Evolutionary conservation across 2,797 vertebrate species (phyloP), one percentile per base, ranked within the genome.

Genomic region (Acanthornis magna): DNA sequence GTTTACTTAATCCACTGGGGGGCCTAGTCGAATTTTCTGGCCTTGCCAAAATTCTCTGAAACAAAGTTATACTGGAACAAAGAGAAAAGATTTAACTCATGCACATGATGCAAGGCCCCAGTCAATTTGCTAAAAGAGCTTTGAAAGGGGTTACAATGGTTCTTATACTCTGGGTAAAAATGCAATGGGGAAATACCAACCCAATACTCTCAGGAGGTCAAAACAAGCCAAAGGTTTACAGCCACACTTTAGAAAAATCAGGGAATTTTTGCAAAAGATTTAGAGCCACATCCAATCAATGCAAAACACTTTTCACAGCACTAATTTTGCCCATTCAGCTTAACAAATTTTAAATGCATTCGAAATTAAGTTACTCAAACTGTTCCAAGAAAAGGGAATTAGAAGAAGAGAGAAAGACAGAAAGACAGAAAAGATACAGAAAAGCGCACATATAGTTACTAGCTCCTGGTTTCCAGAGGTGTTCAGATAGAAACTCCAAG

Each of bases 401-500:
- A 20, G 16, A 45, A 47, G 32, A 66, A 36, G 36, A 36, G 36
- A 36, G 36, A 36, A 36, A 32, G 17, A 58, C 3, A 75, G 32
- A 40, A 4, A 20, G 36, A 23, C 19, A 38, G n/a, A 38, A 45
- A 68, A 68, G 3, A 19, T 19, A 45, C 10, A 60, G 29, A 40
- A 29, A 68, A 25, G 29, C 17, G 9, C 10, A 30, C 17, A 29
- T 8, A 7, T 3, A 76, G 23, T 4, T 9, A 20, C 47, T 40
- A 53, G 0, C 19, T 11, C 47, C 29, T 38, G 47, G 9, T 16
- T n/a, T 16, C 54, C 47, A 61, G 54, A 0, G 1, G 14, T 32
- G 29, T 14, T 53, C 47, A 25, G 9, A n/a, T 0, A 38, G 16
- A 17, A 68, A 7, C 27, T 45, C 36, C 81, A 36, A 26, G 38